Evolutionary conservation across 1,140 invertebrate genomes (phyloP).

Genomic region (Drusus annulatus): DNA sequence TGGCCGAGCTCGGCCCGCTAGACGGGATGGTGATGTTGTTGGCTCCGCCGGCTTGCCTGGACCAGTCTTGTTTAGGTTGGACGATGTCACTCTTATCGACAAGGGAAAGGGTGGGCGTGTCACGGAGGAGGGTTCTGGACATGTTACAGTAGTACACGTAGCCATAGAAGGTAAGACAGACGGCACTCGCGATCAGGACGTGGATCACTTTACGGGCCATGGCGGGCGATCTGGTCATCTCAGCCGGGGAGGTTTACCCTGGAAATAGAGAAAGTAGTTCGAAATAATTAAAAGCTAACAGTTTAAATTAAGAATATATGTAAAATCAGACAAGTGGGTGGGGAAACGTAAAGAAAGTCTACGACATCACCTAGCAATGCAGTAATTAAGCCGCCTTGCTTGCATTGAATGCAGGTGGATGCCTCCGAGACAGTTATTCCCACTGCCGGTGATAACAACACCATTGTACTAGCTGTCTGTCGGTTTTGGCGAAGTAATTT

Average conservation of each 20-base stretch:
- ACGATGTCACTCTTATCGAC: constrained; percentile 46
- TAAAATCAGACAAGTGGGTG: too few relatives aligned
- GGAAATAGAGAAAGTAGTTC: constrained; percentile 31
- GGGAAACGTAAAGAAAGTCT: too few relatives aligned
- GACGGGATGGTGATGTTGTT: constrained; percentile 35
- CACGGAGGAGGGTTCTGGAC: constrained; percentile 15
- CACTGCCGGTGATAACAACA: too few relatives aligned
- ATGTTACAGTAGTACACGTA: constrained; percentile 49
- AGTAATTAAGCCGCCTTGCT: too few relatives aligned
- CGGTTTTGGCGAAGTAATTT: too few relatives aligned
- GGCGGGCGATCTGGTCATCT: constrained; percentile 42
- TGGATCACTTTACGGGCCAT: constrained; percentile 56
- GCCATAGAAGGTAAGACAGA: constrained; percentile 55
- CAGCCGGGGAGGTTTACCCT: constrained; percentile 46
- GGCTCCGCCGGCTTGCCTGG: constrained; percentile 42
- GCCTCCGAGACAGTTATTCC: too few relatives aligned
- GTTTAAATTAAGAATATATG: too few relatives aligned
- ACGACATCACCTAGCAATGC: too few relatives aligned
- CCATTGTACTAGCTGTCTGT: too few relatives aligned
- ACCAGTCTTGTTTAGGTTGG: constrained; percentile 27
- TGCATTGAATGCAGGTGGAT: too few relatives aligned
- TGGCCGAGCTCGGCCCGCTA: neutral
- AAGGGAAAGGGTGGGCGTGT: constrained; percentile 8
- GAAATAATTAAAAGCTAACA: too few relatives aligned
- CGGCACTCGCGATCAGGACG: constrained; percentile 49